Evolutionary conservation across 2,797 vertebrate genomes (phyloP).

Genomic region (Tolypeutes matacus): DNA sequence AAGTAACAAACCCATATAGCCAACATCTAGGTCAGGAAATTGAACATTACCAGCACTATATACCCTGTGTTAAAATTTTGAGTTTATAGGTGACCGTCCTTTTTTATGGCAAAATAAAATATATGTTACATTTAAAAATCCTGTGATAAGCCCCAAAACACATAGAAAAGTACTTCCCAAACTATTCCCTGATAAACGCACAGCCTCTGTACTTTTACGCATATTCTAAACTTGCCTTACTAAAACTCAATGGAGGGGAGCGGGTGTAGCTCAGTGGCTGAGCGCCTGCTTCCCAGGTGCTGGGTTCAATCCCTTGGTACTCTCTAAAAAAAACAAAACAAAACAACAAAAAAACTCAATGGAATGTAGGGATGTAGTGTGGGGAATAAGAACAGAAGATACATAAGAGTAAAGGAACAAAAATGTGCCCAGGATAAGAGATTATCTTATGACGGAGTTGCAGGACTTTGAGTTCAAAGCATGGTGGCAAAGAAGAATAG

Average conservation of each 20-base stretch:
- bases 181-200: not conserved
- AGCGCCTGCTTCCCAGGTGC: too few species aligned
- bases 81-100: slow-evolving; percentile 10
- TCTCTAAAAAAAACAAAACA: too few species aligned
- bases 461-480: not conserved
- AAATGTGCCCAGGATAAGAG: not conserved
- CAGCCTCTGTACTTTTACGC: not conserved
- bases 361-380: not conserved
- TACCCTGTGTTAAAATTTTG: slow-evolving; percentile 33
- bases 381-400: not conserved
- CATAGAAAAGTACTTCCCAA: slow-evolving; percentile 7
- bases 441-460: not conserved
- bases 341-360: not conserved
- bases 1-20: not conserved
- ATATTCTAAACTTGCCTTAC: not conserved
- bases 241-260: not conserved
- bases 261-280: too few species aligned
- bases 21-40: not conserved
- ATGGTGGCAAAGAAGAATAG: not conserved
- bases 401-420: not conserved
- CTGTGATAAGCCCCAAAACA: slow-evolving; percentile 28
- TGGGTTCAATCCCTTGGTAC: too few species aligned
- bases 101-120: slow-evolving; percentile 55
- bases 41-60: not conserved
- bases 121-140: not conserved